Evolutionary conservation across 1,140 invertebrate species (phyloP).

Genomic region (Drosophila asahinai): DNA sequence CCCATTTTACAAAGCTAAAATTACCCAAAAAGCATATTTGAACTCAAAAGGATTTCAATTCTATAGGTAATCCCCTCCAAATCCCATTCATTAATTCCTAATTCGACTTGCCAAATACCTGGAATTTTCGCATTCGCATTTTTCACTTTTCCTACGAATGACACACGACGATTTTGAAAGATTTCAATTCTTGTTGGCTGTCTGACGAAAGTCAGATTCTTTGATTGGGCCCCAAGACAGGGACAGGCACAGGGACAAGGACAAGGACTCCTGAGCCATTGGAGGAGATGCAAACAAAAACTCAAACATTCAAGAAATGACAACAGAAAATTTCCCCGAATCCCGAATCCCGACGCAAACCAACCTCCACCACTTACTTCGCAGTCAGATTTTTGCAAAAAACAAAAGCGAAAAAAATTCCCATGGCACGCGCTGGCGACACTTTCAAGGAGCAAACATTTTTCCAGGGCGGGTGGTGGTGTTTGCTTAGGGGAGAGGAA

Average conservation of each 20-base stretch:
- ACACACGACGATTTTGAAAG: conserved; percentile 21
- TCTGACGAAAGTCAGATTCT: conserved; percentile 29
- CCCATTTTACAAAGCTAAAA: not conserved
- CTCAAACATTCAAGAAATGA: conserved; percentile 75
- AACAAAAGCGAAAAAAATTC: conserved; percentile 49
- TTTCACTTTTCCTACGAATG: conserved; percentile 14
- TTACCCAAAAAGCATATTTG: not conserved
- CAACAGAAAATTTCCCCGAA: conserved; percentile 61
- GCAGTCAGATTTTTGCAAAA: conserved; percentile 65
- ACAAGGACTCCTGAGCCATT: conserved; percentile 26
- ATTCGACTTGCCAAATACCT: not conserved
- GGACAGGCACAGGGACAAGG: conserved; percentile 3
- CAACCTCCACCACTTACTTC: conserved; percentile 4
- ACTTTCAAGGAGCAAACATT: conserved; percentile 73
- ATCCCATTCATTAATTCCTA: not conserved
- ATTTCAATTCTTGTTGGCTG: conserved; percentile 15
- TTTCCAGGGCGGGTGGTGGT: conserved; percentile 14
- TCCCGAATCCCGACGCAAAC: not conserved
- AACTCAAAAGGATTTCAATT: not conserved
- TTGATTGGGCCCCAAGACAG: conserved; percentile 24
- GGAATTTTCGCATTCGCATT: conserved; percentile 1
- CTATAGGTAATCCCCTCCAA: not conserved
- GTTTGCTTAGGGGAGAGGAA: conserved; percentile 21
- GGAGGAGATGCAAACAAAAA: conserved; percentile 36
- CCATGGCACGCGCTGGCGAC: conserved; percentile 76